phyloP scores from a whole-genome alignment of 2,113 vertebrate species.

The Ramphastos sulfuratus region DNA sequence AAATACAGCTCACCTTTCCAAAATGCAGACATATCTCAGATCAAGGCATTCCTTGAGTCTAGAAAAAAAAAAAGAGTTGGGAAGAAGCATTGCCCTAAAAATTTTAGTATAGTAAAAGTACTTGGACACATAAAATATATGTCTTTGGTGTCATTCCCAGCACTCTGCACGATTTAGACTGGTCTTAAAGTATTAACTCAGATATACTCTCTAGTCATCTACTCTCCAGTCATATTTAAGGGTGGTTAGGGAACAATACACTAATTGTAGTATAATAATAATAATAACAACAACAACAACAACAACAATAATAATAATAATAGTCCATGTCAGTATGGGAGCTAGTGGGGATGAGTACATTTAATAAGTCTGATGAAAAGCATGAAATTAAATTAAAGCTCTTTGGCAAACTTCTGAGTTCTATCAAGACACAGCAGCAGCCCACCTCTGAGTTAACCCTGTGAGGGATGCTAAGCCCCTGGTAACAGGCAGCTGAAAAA shows the following conservation, averaged over 20 bases:
- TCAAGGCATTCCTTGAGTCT: not conserved
- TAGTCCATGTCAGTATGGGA: not conserved
- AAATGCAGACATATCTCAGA: not conserved
- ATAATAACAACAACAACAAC: not conserved
- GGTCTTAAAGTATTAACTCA: not conserved
- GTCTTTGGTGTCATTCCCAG: not conserved
- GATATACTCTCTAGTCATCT: not conserved
- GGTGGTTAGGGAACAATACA: not conserved
- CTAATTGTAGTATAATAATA: conserved; percentile 24
- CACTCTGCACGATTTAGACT: not conserved
- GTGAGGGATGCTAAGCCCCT: not conserved
- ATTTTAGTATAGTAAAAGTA: not conserved
- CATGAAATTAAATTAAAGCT: conserved; percentile 55
- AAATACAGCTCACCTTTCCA: not conserved
- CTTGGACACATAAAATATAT: not conserved
- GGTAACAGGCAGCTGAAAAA: not conserved
- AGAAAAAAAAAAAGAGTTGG: not conserved
- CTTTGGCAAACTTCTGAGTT: conserved; percentile 41
- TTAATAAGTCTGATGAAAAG: conserved; percentile 55
- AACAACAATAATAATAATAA: not conserved
- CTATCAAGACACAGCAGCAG: conserved; percentile 1
- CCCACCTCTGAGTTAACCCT: conserved; percentile 13
- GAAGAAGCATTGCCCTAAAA: not conserved
- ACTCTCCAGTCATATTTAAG: not conserved
- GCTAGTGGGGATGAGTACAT: conserved; percentile 31